Conservation (phyloP, 2,888 invertebrate genomes). For the Elmis aenea region DNA sequence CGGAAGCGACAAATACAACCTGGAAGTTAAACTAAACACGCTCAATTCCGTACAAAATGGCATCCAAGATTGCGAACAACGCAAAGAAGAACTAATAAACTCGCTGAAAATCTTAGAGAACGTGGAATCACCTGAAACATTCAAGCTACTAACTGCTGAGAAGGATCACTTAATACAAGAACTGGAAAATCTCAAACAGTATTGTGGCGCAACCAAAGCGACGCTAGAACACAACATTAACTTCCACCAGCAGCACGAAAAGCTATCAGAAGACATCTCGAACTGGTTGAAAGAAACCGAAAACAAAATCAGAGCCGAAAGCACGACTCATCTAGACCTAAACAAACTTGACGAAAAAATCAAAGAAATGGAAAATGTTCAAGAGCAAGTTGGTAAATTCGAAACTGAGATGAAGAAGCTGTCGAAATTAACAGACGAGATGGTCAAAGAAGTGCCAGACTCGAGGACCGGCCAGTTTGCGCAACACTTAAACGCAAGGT, state of each 20-base stretch:
- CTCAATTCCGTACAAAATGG: conserved; percentile 70
- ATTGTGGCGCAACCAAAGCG: conserved; percentile 63
- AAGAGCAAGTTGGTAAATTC: conserved; percentile 60
- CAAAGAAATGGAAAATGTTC: conserved; percentile 58
- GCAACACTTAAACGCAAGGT: conserved; percentile 69
- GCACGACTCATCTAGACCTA: conserved; percentile 65
- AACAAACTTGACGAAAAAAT: conserved; percentile 66
- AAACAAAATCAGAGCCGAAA: conserved; percentile 67
- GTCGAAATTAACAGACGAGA: conserved; percentile 62
- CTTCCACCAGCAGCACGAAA: conserved; percentile 78
- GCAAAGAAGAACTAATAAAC: conserved; percentile 63
- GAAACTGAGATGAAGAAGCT: conserved; percentile 64
- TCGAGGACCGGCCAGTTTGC: conserved; percentile 77
- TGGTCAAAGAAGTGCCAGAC: conserved; percentile 74
- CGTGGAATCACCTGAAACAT: conserved; percentile 67
- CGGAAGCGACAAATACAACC: conserved; percentile 84
- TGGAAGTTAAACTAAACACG: conserved; percentile 84
- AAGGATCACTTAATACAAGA: conserved; percentile 66
- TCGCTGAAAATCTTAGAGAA: conserved; percentile 67
- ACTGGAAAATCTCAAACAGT: conserved; percentile 63
- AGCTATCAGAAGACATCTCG: conserved; percentile 66
- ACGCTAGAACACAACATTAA: conserved; percentile 66
- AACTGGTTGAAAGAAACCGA: conserved; percentile 78
- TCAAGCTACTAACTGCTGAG: conserved; percentile 62
- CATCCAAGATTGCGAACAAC: conserved; percentile 63